Percentiles rank a stretch among this genome's conserved stretches.
These are phyloP conservation scores for Hycleus cichorii DNA, from an alignment of 1,140 invertebrate genomes.

Conservation along the genomic window DNA sequence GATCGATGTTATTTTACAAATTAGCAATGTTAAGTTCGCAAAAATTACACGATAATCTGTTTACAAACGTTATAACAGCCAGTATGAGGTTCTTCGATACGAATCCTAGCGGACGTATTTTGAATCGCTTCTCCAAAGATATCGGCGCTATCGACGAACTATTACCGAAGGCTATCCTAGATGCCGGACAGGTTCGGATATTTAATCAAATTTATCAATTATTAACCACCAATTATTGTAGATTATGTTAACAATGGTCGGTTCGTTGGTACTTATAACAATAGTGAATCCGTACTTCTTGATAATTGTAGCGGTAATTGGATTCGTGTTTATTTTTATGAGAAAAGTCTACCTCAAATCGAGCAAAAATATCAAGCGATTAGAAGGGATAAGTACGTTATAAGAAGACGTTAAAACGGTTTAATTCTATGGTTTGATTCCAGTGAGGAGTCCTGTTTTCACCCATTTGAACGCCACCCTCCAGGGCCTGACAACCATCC, in stretches of 20 bases:
- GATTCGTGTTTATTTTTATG: conserved; percentile 49
- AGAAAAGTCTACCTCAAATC: conserved; percentile 51
- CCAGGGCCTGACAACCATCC: conserved; percentile 59
- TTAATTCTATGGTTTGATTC: background rate
- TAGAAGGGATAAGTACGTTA: conserved; percentile 55
- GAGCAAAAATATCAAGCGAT: conserved; percentile 56
- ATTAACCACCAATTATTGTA: conserved; percentile 27
- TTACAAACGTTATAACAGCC: conserved; percentile 49
- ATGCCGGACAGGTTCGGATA: conserved; percentile 49
- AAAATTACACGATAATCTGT: conserved; percentile 61
- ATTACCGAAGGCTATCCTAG: conserved; percentile 57
- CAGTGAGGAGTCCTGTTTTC: conserved; percentile 55
- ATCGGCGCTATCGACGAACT: conserved; percentile 58
- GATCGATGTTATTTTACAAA: conserved; percentile 56
- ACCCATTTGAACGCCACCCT: conserved; percentile 60
- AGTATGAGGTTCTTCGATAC: conserved; percentile 79
- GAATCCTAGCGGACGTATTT: conserved; percentile 59
- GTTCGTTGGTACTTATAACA: conserved; percentile 50
- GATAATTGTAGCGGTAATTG: conserved; percentile 51
- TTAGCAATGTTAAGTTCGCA: conserved; percentile 57
- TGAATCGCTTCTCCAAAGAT: conserved; percentile 43
- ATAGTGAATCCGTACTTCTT: conserved; percentile 55
- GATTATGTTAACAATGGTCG: conserved; percentile 46
- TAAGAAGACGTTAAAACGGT: background rate
- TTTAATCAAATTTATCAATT: background rate